phyloP scores from a whole-genome alignment of 2,888 invertebrate species.

The Drosophila formosana region DNA sequence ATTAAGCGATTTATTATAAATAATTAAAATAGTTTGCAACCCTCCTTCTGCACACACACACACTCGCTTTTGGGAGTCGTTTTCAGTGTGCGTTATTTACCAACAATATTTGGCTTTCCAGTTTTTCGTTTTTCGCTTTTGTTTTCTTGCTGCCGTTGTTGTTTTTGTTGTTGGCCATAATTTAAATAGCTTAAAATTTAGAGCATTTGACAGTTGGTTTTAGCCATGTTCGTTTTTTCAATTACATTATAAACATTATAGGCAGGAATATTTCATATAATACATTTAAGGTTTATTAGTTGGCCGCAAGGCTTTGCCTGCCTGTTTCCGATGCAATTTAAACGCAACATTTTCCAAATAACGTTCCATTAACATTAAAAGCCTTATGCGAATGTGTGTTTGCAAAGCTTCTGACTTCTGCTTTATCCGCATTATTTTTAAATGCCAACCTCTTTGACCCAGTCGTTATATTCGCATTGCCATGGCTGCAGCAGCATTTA shows the following conservation, averaged over 20 bases:
- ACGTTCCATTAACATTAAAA: slow-evolving; percentile 11
- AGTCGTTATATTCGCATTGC: background rate
- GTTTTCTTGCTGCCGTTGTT: slow-evolving; percentile 4
- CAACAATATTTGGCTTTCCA: slow-evolving; percentile 19
- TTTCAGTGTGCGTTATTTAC: slow-evolving; percentile 13
- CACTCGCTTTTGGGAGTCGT: background rate
- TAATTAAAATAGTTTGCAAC: slow-evolving; percentile 58
- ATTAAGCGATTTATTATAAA: slow-evolving; percentile 62
- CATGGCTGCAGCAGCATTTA: slow-evolving; percentile 1
- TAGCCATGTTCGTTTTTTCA: slow-evolving; percentile 42
- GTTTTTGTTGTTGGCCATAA: slow-evolving; percentile 23
- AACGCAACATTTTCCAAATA: slow-evolving; percentile 21
- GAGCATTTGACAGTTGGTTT: slow-evolving; percentile 52
- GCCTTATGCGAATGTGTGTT: background rate
- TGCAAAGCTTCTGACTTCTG: background rate
- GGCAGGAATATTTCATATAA: slow-evolving; percentile 12
- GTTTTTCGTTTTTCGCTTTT: slow-evolving; percentile 2
- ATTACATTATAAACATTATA: slow-evolving; percentile 24
- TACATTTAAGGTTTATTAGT: slow-evolving; percentile 49
- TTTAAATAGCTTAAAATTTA: slow-evolving; percentile 55
- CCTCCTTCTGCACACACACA: background rate
- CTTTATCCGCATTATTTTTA: background rate
- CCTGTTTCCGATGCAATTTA: slow-evolving; percentile 19
- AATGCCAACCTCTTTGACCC: background rate
- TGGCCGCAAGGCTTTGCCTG: slow-evolving; percentile 33